Conservation (phyloP, 2,113 vertebrate genomes). For the Motacilla alba region DNA sequence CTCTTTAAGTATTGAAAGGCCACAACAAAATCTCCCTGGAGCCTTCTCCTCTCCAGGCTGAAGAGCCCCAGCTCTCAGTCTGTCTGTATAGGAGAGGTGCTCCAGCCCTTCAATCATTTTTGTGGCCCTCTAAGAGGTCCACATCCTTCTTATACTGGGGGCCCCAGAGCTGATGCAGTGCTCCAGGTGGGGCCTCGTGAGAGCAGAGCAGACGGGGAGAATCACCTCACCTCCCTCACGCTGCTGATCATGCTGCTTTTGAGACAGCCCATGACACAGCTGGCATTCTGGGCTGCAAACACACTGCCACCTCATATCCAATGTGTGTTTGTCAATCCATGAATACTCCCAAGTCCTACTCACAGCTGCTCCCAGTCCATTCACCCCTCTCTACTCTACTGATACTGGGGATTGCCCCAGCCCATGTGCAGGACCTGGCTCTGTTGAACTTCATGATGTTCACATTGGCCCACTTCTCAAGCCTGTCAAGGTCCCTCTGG, state of each 20-base stretch:
- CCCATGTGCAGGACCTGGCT: accelerated
- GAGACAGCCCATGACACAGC: background rate
- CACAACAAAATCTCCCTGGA: background rate
- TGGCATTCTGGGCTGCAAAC: background rate
- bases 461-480: background rate
- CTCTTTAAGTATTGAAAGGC: background rate
- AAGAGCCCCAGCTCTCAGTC: background rate
- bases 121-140: background rate
- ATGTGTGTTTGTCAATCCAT: background rate
- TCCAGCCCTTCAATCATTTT: background rate
- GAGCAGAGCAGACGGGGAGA: background rate
- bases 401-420: background rate
- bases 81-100: background rate
- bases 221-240: background rate
- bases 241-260: background rate
- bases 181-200: background rate
- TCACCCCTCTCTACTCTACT: background rate
- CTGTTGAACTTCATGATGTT: background rate
- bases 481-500: background rate
- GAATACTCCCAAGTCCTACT: background rate
- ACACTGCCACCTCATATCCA: background rate
- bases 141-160: background rate
- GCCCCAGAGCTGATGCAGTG: background rate
- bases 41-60: background rate
- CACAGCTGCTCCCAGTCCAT: background rate